Evolutionary conservation across 2,797 vertebrate species (phyloP), one percentile per base, ranked within the genome.

Genomic region (Discoglossus pictus): DNA sequence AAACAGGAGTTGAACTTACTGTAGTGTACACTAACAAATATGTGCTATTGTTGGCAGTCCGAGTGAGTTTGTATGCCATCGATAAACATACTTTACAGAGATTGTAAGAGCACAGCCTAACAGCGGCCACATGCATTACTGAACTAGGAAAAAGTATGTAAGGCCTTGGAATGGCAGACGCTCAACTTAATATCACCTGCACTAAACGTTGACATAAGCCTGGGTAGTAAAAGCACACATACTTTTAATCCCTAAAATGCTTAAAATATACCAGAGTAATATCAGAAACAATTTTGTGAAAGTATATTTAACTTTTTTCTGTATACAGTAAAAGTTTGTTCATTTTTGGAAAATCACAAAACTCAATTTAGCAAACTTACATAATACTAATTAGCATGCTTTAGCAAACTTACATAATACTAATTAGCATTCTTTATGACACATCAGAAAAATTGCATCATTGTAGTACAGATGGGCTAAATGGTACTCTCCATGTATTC

Each of bases 1-100:
- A 53, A 70, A 70, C 68, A 63, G 67, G 67, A 70, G 67, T 62
- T 62, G 59, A 56, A 47, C 68, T 56, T 51, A 58, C 60, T 56
- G 53, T 48, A 47, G 39, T 60, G 39, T 44, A 46, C 48, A 54
- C 47, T 68, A 63, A 63, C 50, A 70, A 58, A 70, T 63, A 70
- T 63, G 52, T 70, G 68, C 24, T 69, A 48, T 62, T 48, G 59
- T 55, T 69, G 67, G 67, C 59, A 50, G 15, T 23, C 21, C 7
- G 1, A 15, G 12, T 20, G 15, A 43, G 27, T 38, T 24, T 17
- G 15, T n/a, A 23, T 54, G 31, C 56, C 56, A 68, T 16, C 16
- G 9, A 25, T 11, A 61, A 58, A 46, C 58, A 43, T 60, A 68
- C 44, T 60, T 60, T 25, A 69, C 31, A 21, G 35, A 40, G 23